Evolutionary conservation across 2,888 invertebrate genomes (phyloP).

Genomic region (Spicauda simplicius): DNA sequence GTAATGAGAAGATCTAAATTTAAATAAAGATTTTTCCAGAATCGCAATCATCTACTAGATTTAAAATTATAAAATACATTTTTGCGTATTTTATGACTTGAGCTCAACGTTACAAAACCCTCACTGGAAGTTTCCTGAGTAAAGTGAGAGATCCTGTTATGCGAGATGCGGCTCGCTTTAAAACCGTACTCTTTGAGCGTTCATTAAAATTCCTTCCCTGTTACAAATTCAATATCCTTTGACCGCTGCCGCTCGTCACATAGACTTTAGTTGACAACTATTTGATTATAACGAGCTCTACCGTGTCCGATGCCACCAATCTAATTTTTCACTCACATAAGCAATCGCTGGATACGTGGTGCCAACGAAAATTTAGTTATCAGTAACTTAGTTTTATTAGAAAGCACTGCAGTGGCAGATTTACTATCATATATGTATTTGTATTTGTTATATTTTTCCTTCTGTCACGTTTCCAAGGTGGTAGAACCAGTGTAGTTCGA

Average conservation of each 20-base stretch:
- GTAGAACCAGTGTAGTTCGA: no score
- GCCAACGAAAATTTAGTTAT: slow-evolving; percentile 10
- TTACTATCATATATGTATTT: no score
- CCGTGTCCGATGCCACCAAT: slow-evolving; percentile 38
- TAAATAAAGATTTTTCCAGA: no score
- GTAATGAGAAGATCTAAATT: no score
- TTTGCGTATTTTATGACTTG: slow-evolving; percentile 3
- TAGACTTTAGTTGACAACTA: slow-evolving; percentile 30
- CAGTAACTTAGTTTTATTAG: not conserved
- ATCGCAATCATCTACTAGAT: not conserved
- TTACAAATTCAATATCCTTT: slow-evolving; percentile 29
- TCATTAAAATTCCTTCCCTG: slow-evolving; percentile 29
- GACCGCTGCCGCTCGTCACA: slow-evolving; percentile 18
- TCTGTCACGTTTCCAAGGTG: no score
- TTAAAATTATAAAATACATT: not conserved
- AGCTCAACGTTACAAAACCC: slow-evolving; percentile 1
- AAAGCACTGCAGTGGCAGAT: not conserved
- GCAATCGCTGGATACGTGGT: slow-evolving; percentile 14
- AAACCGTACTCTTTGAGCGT: slow-evolving; percentile 25
- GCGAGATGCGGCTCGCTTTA: slow-evolving; percentile 12
- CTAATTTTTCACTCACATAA: slow-evolving; percentile 41
- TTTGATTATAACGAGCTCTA: slow-evolving; percentile 40
- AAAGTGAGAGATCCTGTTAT: slow-evolving; percentile 9
- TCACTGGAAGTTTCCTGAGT: slow-evolving; percentile 8
- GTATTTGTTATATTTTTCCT: no score